Evolutionary conservation across 2,113 vertebrate species (phyloP), one percentile per base, ranked within the genome.

Genomic region (Cathartes aura): DNA sequence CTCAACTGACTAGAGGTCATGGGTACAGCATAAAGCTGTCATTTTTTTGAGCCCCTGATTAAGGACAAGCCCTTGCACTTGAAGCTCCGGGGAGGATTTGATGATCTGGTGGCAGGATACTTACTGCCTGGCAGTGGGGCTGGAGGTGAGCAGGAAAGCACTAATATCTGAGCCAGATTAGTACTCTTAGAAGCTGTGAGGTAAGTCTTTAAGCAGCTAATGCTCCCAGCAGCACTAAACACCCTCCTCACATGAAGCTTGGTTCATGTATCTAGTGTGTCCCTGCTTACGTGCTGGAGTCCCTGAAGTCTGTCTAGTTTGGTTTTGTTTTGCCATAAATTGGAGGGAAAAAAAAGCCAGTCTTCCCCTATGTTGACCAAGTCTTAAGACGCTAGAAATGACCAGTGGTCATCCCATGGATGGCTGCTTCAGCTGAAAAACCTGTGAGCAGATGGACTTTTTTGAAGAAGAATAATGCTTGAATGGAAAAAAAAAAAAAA

Each of bases 121-220:
- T 95, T 84, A n/a, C 11, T 9, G 45, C 83, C 80, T 72, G 84
- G 81, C 47, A 47, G n/a, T 40, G 93, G n/a, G 64, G 73, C 74
- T 94, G 89, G 83, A 81, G 91, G 81, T 82, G 92, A 94, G 94
- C 56, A 58, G 82, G 86, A 47, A 82, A 86, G 53, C 89, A 66
- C 45, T 52, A n/a, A 73, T 63, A 58, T 82, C 93, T 86, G 89
- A 95, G 93, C 78, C 84, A 91, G 97, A 96, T 97, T 95, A 96
- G 66, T 59, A 19, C 73, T 88, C 80, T 60, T 34, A 55, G 78
- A 60, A 94, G 96, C 95, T 85, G 73, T 75, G 95, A 94, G 97
- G 96, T 94, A 91, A 95, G 78, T 94, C 95, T 91, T 91, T 96
- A 97, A 97, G 95, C 58, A 94, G 93, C 87, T 97, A 71, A 94